These are phyloP conservation scores for Ametastegia equiseti DNA, from an alignment of 2,888 invertebrate genomes.

Conservation along the genomic window DNA sequence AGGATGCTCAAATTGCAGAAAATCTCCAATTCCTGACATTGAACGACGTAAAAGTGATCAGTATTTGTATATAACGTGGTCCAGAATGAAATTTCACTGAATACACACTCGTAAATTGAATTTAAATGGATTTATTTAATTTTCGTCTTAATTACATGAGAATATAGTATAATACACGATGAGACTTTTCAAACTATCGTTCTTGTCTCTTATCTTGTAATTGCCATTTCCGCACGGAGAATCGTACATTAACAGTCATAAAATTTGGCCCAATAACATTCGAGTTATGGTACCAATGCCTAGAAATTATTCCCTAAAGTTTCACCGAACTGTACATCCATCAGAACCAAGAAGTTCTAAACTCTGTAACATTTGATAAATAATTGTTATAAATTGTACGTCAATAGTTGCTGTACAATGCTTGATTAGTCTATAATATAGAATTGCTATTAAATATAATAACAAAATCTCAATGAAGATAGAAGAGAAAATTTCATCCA, in stretches of 20 bases:
- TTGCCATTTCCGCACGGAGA: neutral
- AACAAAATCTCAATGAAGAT: neutral
- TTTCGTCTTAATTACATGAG: slow-evolving; percentile 18
- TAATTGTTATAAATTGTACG: neutral
- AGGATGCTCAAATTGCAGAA: slow-evolving; percentile 76
- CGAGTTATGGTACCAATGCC: neutral
- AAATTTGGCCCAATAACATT: neutral
- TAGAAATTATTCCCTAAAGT: neutral
- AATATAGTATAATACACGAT: slow-evolving; percentile 3
- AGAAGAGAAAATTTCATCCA: slow-evolving; percentile 73
- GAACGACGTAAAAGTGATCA: neutral
- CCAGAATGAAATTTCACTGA: neutral
- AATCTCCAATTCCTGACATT: neutral
- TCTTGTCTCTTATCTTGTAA: neutral
- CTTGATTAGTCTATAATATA: neutral
- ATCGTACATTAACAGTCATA: neutral
- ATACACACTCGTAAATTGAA: neutral
- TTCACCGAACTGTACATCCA: neutral
- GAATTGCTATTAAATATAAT: neutral
- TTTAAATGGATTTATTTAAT: slow-evolving; percentile 16
- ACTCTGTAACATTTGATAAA: neutral
- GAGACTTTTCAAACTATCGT: neutral
- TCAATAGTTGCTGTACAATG: neutral
- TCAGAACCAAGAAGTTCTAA: neutral
- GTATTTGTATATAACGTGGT: neutral